Evolutionary conservation across 2,888 invertebrate species (phyloP).

Genomic region (Drosophila sordidula): DNA sequence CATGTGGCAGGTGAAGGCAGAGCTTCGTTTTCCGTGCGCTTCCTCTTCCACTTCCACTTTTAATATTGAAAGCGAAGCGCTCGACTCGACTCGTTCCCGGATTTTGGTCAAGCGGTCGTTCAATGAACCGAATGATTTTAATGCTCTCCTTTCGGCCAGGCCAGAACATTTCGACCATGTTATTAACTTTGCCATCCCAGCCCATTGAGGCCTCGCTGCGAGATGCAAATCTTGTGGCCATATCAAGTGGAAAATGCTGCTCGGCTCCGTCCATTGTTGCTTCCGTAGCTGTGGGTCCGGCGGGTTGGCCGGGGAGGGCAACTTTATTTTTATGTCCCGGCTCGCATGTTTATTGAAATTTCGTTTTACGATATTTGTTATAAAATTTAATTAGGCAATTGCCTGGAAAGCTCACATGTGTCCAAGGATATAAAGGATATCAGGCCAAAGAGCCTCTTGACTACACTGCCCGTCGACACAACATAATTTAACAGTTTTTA

Average conservation of each 20-base stretch:
- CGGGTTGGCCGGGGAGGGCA: background rate
- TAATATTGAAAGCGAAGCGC: slow-evolving; percentile 68
- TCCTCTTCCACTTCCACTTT: slow-evolving; percentile 61
- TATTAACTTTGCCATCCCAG: slow-evolving; percentile 58
- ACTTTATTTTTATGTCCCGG: slow-evolving; percentile 17
- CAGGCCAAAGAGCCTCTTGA: background rate
- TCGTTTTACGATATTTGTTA: slow-evolving; percentile 71
- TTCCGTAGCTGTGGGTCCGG: slow-evolving; percentile 1
- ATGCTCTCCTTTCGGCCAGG: slow-evolving; percentile 45
- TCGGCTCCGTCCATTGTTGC: slow-evolving; percentile 13
- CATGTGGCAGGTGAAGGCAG: slow-evolving; percentile 22
- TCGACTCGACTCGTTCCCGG: slow-evolving; percentile 25
- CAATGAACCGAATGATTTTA: slow-evolving; percentile 79
- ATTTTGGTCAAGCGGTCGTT: slow-evolving; percentile 60
- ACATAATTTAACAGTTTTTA: slow-evolving; percentile 46
- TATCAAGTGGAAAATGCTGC: slow-evolving; percentile 52
- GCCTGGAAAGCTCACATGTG: slow-evolving; percentile 61
- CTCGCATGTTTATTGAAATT: slow-evolving; percentile 65
- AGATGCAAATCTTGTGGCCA: slow-evolving; percentile 66
- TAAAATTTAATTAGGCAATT: slow-evolving; percentile 78
- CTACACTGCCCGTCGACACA: slow-evolving; percentile 20
- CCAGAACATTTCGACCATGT: slow-evolving; percentile 52
- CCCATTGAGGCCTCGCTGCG: slow-evolving; percentile 39
- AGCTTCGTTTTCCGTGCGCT: slow-evolving; percentile 11
- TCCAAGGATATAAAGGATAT: slow-evolving; percentile 32